Base-by-base conservation (phyloP, 2,888 invertebrate species). In the Ernsta delagoae region DNA sequence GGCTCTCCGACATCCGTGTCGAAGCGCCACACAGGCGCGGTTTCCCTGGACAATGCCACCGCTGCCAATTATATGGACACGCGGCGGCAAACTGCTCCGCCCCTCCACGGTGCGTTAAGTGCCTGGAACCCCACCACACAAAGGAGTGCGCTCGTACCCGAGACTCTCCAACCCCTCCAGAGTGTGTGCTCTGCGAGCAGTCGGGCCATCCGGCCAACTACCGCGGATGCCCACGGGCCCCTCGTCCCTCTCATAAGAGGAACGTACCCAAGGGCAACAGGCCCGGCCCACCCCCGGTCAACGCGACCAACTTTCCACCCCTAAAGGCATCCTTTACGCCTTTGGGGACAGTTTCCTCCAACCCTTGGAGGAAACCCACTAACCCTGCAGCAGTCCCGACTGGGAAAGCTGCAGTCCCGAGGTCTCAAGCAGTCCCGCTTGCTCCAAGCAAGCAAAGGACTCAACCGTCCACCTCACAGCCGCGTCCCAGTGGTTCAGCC, bases 81-180 rank as follows among this genome's bases (percentile, higher is more conserved):
- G 48, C 66, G 4, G 57, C 62, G 2, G 31, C 36, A 0, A 62
- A 65, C 43, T 66, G 53, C n/a, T 9, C 39, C 9, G 61, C 62
- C 50, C 54, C 48, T 0, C 68, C 70, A 4, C 60, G 72, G 24
- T 73, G 71, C 65, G 72, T 73, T 0, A 73, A 72, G 43, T 71
- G 69, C 62, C 56, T 71, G 3, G 72, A 63, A 0, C 68, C 68
- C 34, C 72, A 72, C 43, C 34, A 11, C 12, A 70, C 68, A 0
- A 36, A 5, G 0, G 69, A 70, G 1, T 71, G 73, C 11, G 1
- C 36, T 0, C 45, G 70, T 1, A 59, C 53, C 0, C n/a, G 16
- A 1, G 41, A 43, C 3, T 41, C 41, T 9, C 41, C 41, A 1
- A 36, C 36, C 36, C 36, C 1, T 4, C 36, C 36, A 6, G 36